A percentile compares a stretch with the other conserved stretches of the same genome.
Evolutionary conservation across 92 coral and sea anemone genomes (phyloP).

Genomic region (Umimayanthus chanpuru): DNA sequence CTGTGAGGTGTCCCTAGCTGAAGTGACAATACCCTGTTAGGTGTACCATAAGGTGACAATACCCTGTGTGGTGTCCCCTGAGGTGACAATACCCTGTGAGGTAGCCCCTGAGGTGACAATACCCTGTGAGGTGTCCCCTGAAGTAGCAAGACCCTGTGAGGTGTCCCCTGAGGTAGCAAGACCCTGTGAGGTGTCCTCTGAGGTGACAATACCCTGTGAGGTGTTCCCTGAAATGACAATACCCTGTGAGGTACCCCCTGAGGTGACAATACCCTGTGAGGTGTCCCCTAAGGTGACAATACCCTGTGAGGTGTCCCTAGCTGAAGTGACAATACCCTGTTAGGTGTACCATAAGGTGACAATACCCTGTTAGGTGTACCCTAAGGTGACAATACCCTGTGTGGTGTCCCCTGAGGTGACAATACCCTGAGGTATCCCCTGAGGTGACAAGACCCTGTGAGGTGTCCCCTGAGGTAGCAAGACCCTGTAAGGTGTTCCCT

Average conservation of each 20-base stretch:
- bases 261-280: not conserved
- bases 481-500: not conserved
- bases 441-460: too few relatives aligned
- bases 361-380: not conserved
- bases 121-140: too few relatives aligned
- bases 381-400: not conserved
- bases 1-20: not conserved
- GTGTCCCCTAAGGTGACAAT: not conserved
- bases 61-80: not conserved
- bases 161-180: too few relatives aligned
- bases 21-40: not conserved
- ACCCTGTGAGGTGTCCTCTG: too few relatives aligned
- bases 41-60: not conserved
- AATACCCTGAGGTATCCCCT: too few relatives aligned
- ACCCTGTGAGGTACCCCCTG: too few relatives aligned
- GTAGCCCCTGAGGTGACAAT: too few relatives aligned
- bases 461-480: too few relatives aligned
- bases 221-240: too few relatives aligned
- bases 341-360: not conserved
- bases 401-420: too few relatives aligned
- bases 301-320: not conserved
- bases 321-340: not conserved
- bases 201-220: too few relatives aligned
- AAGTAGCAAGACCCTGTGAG: too few relatives aligned
- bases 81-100: not conserved